Evolutionary conservation across 1,140 invertebrate genomes (phyloP).

Genomic region (Homarus americanus): DNA sequence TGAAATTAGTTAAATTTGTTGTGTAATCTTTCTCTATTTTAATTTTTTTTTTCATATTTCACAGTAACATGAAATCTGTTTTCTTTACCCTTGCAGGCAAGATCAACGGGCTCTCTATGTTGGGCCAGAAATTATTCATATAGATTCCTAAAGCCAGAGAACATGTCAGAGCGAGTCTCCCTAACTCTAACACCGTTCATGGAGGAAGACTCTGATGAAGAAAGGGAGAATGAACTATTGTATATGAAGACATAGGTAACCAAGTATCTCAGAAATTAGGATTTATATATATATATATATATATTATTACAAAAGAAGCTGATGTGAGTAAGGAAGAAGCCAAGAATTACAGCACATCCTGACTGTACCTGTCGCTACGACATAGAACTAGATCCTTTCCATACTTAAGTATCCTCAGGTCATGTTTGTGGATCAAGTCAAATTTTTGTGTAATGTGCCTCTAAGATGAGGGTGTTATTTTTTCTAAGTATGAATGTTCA

Average conservation of each 20-base stretch:
- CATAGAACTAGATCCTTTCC: constrained; percentile 22
- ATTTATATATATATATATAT: no score
- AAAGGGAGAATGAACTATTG: constrained; percentile 48
- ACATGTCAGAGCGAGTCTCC: constrained; percentile 58
- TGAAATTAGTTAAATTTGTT: not conserved
- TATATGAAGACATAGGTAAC: constrained; percentile 57
- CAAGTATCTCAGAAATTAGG: not conserved
- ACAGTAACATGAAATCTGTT: no score
- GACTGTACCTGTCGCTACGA: constrained; percentile 27
- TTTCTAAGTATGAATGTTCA: constrained; percentile 6
- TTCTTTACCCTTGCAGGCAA: constrained; percentile 56
- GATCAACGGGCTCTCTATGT: constrained; percentile 58
- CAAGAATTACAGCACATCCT: constrained; percentile 27
- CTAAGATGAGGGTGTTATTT: constrained; percentile 2
- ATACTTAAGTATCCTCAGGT: constrained; percentile 50
- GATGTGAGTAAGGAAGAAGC: constrained; percentile 8
- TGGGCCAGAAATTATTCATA: constrained; percentile 60
- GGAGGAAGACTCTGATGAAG: constrained; percentile 61
- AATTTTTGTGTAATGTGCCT: constrained; percentile 26
- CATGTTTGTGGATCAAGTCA: constrained; percentile 22
- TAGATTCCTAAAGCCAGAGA: constrained; percentile 47
- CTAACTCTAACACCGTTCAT: constrained; percentile 55
- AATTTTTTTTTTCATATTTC: no score
- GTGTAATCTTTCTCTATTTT: no score
- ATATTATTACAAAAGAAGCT: constrained; percentile 27